Evolutionary conservation across 2,113 vertebrate genomes (phyloP), one percentile per base, ranked within the genome.

Genomic region (Cettia cetti): DNA sequence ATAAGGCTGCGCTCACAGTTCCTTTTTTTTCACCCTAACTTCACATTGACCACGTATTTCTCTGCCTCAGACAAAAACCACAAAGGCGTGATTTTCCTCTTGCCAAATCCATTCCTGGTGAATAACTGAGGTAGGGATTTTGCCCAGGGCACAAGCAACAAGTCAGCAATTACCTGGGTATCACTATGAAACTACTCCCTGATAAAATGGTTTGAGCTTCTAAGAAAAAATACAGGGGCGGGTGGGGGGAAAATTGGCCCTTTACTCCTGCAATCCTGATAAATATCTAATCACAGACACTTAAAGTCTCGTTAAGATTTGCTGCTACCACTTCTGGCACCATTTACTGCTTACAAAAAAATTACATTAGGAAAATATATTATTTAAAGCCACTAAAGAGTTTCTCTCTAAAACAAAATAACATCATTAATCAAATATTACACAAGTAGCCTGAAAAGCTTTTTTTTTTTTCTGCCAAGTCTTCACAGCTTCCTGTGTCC

Each of bases 171-270:
- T 52, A 70, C 49, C 61, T 52, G 61, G 7, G 3, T 68, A 68
- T 11, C 53, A 39, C 45, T 57, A 61, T 31, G 49, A 42, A 94
- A 88, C 53, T 42, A 37, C 20, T 84, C 76, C 54, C 40, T 40
- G 12, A 69, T 39, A 1, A 92, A 63, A 84, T n/a, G 7, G 65
- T 56, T 75, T 56, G 22, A 81, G n/a, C 20, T 74, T 69, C 53
- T 18, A 87, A 75, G 37, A 50, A 65, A 74, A 89, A 59, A 89
- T 6, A 64, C 2, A 8, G 5, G 5, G 11, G 0, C n/a, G n/a
- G n/a, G n/a, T n/a, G 3, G 1, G 2, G 1, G 0, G 40, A 56
- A 35, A 35, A 39, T 0, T 28, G 16, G 30, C 17, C 39, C 66
- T 91, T 91, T 86, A 53, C 37, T 82, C n/a, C 49, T 79, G 23